Evolutionary conservation across 2,797 vertebrate species (phyloP).

Genomic region (Acanthis flammea): DNA sequence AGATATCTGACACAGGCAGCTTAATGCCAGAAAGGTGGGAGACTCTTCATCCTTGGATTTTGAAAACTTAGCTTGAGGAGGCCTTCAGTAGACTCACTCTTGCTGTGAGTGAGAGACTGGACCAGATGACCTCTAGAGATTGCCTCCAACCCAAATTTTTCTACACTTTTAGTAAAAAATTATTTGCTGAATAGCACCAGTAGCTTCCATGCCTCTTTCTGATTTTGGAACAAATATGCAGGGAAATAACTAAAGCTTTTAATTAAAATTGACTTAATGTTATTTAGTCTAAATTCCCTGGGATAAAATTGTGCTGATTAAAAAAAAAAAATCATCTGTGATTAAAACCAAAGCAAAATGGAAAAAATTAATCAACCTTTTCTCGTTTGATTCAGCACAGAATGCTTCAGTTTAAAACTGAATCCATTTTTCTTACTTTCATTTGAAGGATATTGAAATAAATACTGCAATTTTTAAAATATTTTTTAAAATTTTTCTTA

Average conservation of each 20-base stretch:
- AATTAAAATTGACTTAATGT: neutral
- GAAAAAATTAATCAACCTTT: neutral
- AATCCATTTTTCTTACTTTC: neutral
- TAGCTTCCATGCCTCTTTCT: neutral
- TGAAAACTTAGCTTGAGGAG: neutral
- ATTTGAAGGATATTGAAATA: neutral
- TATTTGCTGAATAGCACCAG: neutral
- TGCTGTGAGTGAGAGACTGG: neutral
- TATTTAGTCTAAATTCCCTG: neutral
- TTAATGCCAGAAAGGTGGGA: accelerated
- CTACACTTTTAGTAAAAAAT: neutral
- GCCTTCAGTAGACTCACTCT: neutral
- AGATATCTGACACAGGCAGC: accelerated
- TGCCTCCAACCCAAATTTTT: neutral
- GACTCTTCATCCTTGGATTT: neutral
- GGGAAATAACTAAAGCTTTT: neutral
- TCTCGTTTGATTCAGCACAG: neutral
- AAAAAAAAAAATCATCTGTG: neutral
- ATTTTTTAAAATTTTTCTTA: neutral
- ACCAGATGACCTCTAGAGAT: neutral
- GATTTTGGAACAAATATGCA: neutral
- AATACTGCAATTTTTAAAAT: neutral
- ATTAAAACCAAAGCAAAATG: neutral
- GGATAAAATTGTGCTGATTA: neutral
- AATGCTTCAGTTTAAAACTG: neutral